phyloP scores from a whole-genome alignment of 2,113 vertebrate genomes.

The Passer montanus region DNA sequence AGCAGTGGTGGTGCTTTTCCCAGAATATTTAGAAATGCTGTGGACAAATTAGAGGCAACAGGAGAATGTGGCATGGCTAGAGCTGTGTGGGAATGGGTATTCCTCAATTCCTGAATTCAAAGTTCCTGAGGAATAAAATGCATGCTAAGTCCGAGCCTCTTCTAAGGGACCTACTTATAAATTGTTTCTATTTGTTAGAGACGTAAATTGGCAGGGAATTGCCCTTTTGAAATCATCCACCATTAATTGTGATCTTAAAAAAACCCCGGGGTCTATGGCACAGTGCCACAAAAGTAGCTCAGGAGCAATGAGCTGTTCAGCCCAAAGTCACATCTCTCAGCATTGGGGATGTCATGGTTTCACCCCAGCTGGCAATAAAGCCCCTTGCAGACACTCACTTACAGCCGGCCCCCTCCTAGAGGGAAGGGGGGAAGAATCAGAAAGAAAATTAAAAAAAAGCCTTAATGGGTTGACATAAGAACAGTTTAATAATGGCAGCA shows the following conservation, averaged over 20 bases:
- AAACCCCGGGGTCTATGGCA: background rate
- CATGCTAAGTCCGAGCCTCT: background rate
- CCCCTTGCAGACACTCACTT: background rate
- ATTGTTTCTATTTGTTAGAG: background rate
- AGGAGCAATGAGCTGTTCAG: background rate
- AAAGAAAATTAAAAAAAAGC: background rate
- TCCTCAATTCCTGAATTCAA: background rate
- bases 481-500: background rate
- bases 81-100: background rate
- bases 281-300: background rate
- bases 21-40: accelerated
- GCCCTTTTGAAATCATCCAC: background rate
- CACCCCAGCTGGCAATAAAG: background rate
- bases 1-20: background rate
- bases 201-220: background rate
- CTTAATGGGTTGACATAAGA: background rate
- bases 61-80: background rate
- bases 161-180: background rate
- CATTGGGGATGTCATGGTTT: background rate
- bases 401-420: background rate
- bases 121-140: background rate
- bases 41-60: background rate
- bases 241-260: background rate
- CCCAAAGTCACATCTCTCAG: background rate
- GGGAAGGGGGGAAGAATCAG: background rate